Base-by-base conservation (phyloP, 2,888 invertebrate genomes). In the Synergus umbraculus region DNA sequence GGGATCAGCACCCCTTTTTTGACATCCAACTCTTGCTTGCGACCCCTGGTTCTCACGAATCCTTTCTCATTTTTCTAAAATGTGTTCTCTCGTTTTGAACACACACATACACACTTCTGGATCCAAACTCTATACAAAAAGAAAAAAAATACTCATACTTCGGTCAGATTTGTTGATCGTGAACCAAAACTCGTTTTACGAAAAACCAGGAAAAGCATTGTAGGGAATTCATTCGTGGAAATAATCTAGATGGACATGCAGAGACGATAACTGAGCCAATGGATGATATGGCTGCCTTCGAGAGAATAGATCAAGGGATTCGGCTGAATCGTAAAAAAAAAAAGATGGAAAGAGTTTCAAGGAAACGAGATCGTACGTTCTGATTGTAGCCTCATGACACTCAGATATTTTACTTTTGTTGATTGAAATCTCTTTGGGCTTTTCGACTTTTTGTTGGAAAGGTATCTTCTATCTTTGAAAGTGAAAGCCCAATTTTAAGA, bases 21-120 rank as follows among this genome's bases (percentile, higher is more conserved):
- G 86, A 88, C 87, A 90, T 88, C 86, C 88, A 91, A 91, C 91
- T 91, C 91, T 91, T 90, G 88, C 76, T 82, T 86, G 83, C 85
- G 54, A 84, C 88, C 88, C 85, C 80, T 77, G 81, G 87, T 91
- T 91, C 91, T 90, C 91, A 91, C 91, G 91, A 88, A 91, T 91
- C 91, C 90, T 91, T 90, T 90, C 89, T 86, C 83, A 81, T 82
- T 86, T 90, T 90, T 88, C 89, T 88, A 37, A 73, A 73, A 73
- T 73, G 54, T 12, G 73, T 37, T 54, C 54, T 73, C 49, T 49
- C n/a, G n/a, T 54, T 73, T 54, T 73, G 41, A 73, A 58, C 54
- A 58, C 73, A 29, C 22, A 46, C 54, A 37, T 54, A 58, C 73
- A 29, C 46, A 46, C 41, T 5, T n/a, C 18, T n/a, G 18, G 41